Conservation (phyloP, 2,113 vertebrate species). For the Anarrhichthys ocellatus region DNA sequence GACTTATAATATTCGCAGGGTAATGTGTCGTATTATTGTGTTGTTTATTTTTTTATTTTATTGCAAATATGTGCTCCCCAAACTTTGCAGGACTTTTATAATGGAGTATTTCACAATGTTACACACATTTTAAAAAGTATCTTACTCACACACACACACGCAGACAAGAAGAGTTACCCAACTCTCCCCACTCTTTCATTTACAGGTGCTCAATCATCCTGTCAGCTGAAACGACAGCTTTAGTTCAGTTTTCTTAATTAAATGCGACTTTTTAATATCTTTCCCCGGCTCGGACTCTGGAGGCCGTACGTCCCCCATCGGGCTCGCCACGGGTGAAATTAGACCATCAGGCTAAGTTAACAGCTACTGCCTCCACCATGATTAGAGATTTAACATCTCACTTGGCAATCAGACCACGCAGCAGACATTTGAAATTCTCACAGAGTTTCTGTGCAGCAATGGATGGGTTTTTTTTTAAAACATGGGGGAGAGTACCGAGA, state of each 20-base stretch:
- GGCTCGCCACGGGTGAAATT: constrained; percentile 38
- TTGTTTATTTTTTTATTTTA: background rate
- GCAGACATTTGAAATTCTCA: background rate
- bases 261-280: constrained; percentile 41
- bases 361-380: constrained; percentile 27
- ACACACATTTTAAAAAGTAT: background rate
- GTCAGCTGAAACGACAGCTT: background rate
- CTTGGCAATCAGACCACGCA: constrained; percentile 8
- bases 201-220: constrained; percentile 11
- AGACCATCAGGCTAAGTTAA: constrained; percentile 42
- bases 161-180: background rate
- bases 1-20: no score
- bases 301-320: background rate
- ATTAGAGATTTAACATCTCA: constrained; percentile 29
- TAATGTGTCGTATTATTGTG: no score
- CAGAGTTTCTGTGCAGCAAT: background rate
- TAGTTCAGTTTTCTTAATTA: constrained; percentile 43
- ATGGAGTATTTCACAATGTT: background rate
- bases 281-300: background rate
- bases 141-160: background rate
- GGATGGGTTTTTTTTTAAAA: background rate
- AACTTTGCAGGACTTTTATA: background rate
- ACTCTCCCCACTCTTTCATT: background rate
- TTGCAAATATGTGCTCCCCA: background rate
- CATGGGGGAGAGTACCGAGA: background rate